Percentiles rank a stretch among this genome's conserved stretches.
Conservation (phyloP, 2,113 vertebrate genomes). For the Tupaia tana region DNA sequence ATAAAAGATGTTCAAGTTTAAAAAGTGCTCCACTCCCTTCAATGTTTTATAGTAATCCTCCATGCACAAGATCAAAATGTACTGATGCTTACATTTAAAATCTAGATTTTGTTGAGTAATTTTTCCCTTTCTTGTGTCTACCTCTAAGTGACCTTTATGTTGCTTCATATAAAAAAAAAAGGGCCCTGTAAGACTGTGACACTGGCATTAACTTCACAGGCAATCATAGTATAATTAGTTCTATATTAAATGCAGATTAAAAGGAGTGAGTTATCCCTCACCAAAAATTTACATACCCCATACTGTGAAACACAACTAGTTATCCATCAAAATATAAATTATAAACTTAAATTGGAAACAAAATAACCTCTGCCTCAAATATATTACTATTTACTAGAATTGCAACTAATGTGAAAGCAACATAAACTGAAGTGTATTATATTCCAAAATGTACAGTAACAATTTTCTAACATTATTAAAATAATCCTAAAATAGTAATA, state of each 20-base stretch:
- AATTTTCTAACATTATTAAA: slow-evolving; percentile 52
- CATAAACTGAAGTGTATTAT: slow-evolving; percentile 50
- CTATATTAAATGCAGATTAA: slow-evolving; percentile 33
- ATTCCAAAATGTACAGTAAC: slow-evolving; percentile 1
- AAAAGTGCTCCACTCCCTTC: background rate
- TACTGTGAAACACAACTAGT: slow-evolving; percentile 7
- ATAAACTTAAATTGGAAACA: slow-evolving; percentile 59
- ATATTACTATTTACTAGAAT: slow-evolving; percentile 41
- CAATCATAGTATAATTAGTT: slow-evolving; percentile 32
- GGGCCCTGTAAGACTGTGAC: background rate
- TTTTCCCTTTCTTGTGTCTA: background rate
- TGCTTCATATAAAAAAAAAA: background rate
- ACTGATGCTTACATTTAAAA: slow-evolving; percentile 39
- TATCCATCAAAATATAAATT: slow-evolving; percentile 33
- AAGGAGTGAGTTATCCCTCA: slow-evolving; percentile 37
- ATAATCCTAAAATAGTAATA: slow-evolving; percentile 51
- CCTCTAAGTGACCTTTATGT: background rate
- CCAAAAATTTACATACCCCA: background rate
- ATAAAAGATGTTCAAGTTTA: slow-evolving; percentile 25
- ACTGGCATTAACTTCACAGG: slow-evolving; percentile 42
- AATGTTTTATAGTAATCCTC: slow-evolving; percentile 25
- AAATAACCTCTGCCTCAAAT: background rate
- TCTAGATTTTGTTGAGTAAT: slow-evolving; percentile 47
- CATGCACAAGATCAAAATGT: slow-evolving; percentile 37
- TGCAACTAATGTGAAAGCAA: slow-evolving; percentile 25